Evolutionary conservation across 2,888 invertebrate species (phyloP), one percentile per base, ranked within the genome.

Genomic region (Lithophane socia): DNA sequence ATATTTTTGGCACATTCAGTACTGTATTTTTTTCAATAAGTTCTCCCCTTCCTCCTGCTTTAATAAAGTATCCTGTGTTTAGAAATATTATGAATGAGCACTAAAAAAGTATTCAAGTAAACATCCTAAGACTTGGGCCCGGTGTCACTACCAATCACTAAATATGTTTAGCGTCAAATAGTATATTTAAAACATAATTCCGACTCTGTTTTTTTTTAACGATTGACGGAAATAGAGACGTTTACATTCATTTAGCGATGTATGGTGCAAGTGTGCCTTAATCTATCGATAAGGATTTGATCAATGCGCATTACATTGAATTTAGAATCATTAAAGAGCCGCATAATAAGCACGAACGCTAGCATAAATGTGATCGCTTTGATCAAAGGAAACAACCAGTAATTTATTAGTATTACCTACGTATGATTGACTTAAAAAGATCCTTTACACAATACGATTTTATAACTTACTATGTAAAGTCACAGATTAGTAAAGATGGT

Each of bases 401-500:
- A 60, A 76, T 88, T 82, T 69, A 49, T 60, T 64, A 69, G 37
- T 37, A 37, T 37, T 37, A 29, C 29, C 29, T 29, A 37, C 37
- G 5, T 52, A 18, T 77, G 73, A 73, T 80, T 80, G 74, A 71
- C 52, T 58, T n/a, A n/a, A 24, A 24, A 58, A 9, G 13, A n/a
- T 24, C 47, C 12, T 82, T 86, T 86, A 86, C 52, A 85, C 44
- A 16, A 21, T 42, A 79, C 80, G 87, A 79, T 67, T 71, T 65
- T 18, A 66, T 44, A 16, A 7, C 10, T 5, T 44, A 52, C 0
- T 44, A 8, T 7, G 52, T 21, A 52, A 52, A 52, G 37, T 37
- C 37, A 37, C 37, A 37, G 37, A 37, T 37, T 37, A 37, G 5
- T 37, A 37, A 3, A 37, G 37, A 5, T 37, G 37, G 37, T 37